Percentiles rank a stretch among this genome's conserved stretches.
Evolutionary conservation across 1,140 invertebrate species (phyloP).

Genomic region (Drosophila lini): DNA sequence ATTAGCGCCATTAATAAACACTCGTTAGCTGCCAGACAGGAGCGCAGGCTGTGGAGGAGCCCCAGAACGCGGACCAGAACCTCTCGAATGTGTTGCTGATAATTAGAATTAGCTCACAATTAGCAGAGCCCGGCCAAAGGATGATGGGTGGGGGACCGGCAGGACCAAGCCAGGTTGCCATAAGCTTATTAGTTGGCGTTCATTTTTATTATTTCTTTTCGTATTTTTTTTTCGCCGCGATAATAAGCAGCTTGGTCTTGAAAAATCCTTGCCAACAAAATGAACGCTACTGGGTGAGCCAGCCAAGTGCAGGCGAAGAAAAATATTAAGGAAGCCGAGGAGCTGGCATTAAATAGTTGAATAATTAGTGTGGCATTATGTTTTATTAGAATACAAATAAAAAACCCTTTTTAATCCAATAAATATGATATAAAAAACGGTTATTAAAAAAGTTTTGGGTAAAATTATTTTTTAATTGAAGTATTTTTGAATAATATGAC

Average conservation of each 20-base stretch:
- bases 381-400: not conserved
- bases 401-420: not conserved
- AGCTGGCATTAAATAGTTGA: not conserved
- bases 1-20: conserved; percentile 80
- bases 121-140: conserved; percentile 37
- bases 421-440: no score
- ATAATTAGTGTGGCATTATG: not conserved
- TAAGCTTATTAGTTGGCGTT: conserved; percentile 75
- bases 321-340: not conserved
- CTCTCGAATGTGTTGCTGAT: conserved; percentile 73
- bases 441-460: no score
- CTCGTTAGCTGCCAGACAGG: conserved; percentile 60
- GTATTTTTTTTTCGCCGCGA: conserved; percentile 18
- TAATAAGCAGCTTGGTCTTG: conserved; percentile 77
- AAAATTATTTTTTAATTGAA: no score
- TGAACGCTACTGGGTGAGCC: conserved; percentile 6
- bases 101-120: conserved; percentile 81
- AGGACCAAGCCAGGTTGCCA: conserved; percentile 25
- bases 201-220: conserved; percentile 47
- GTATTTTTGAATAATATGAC: no score
- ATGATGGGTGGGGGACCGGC: conserved; percentile 6
- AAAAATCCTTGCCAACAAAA: conserved; percentile 61
- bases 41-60: conserved; percentile 11
- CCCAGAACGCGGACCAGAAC: conserved; percentile 7
- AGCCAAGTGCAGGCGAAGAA: not conserved